Base-by-base conservation (phyloP, 2,113 vertebrate genomes). In the Cryptomyrus ogoouensis region DNA sequence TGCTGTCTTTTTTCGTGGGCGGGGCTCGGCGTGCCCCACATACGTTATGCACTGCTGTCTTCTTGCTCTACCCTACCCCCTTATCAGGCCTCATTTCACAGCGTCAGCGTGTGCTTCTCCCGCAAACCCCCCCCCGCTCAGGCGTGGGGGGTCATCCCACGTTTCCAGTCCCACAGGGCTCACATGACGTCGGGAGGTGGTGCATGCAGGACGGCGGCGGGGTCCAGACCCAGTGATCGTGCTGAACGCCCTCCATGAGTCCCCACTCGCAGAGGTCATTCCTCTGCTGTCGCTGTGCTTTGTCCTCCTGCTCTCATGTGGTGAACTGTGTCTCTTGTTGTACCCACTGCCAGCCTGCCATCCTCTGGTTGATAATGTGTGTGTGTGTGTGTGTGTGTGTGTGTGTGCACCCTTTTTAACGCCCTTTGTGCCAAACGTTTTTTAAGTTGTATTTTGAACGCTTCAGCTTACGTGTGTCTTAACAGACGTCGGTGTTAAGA, bases 401-500 rank as follows among this genome's bases (percentile, higher is more conserved):
- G 5, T 17, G 12, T 0, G 17, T 10, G 3, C 92, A 91, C 50
- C 58, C 87, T 15, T 88, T 88, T 90, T 83, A 91, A 74, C 93
- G 91, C 77, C 94, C 94, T 94, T 91, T 91, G 96, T 96, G 95
- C 95, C 95, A 96, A 96, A 95, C 93, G 42, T 77, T 91, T 89
- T 90, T 90, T n/a, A 66, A 70, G 62, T 70, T 70, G 10, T 70
- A 66, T 93, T 94, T 92, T 92, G 85, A 92, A 56, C 6, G 24
- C 83, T 19, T 83, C 3, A 49, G 58, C 24, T 83, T 93, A 90
- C 93, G 93, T 94, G 15, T 19, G 91, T 92, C 92, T 93, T 94
- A 91, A 93, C 93, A 91, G 88, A 58, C 89, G 91, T 92, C 90
- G 93, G 90, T 93, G 80, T 89, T 90, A 90, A 91, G 80, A 88